Evolutionary conservation across 2,797 vertebrate species (phyloP), one percentile per base, ranked within the genome.

Genomic region (Manis crassicaudata): DNA sequence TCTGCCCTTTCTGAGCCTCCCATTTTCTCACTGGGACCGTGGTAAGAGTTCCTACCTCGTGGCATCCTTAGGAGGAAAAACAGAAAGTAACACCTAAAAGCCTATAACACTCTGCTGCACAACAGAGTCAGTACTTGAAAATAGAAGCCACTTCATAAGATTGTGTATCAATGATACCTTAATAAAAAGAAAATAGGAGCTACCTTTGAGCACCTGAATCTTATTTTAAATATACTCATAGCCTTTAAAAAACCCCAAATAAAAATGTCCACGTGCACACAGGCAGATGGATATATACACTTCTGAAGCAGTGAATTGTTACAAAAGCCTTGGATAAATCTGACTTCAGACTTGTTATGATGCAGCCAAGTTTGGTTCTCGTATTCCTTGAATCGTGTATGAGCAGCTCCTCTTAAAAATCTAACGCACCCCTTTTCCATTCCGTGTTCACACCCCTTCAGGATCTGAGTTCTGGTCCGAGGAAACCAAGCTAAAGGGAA

Each of bases 191-290:
- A 84, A 85, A 60, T 13, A 40, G 20, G 58, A 82, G 43, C 54
- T 43, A 17, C 27, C 16, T 23, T 7, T 35, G 50, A 75, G 73
- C 68, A 58, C 50, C 52, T n/a, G 58, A 40, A 90, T 73, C 58
- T 43, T 46, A 65, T 56, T 81, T 82, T 86, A 46, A 94, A 93
- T 77, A 20, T 50, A 62, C 35, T 62, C 40, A 32, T 13, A 40
- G 62, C n/a, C 52, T 81, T 88, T 68, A 5, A 21, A 65, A 50
- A 92, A 68, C 85, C 67, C 50, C 25, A 84, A 96, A 95, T n/a
- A 56, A 92, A 94, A 92, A 88, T 32, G 63, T 52, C 72, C 11
- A 6, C 7, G 23, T 50, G 27, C 40, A 65, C 37, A 82, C 40
- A 23, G 56, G 35, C n/a, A 20, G 5, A 63, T 23, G 54, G 58